Conservation (phyloP, 2,113 vertebrate genomes). For the Arenaria interpres region DNA sequence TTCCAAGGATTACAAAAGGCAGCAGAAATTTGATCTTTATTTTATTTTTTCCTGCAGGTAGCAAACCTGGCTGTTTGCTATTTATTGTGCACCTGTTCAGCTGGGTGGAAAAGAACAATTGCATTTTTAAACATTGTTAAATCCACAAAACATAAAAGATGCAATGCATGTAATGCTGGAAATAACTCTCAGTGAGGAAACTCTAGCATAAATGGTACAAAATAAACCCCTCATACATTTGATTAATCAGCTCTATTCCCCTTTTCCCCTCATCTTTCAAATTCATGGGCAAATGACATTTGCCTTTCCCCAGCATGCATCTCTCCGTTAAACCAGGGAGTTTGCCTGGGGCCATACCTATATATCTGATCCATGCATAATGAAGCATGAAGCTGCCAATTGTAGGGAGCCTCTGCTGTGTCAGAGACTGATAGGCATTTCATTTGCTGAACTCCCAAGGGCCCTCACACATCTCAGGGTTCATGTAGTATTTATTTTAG, state of each 20-base stretch:
- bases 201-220: background rate
- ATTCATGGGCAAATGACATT: conserved; percentile 53
- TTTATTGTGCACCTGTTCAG: background rate
- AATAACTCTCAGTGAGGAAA: conserved; percentile 7
- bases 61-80: background rate
- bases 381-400: conserved; percentile 87
- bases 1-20: background rate
- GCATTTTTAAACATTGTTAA: background rate
- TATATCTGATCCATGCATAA: conserved; percentile 85
- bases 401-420: conserved; percentile 83
- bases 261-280: conserved; percentile 38
- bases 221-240: conserved; percentile 1
- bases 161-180: background rate
- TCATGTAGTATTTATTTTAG: conserved; percentile 76
- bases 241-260: conserved; percentile 38
- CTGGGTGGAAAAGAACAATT: background rate
- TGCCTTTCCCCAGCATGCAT: conserved; percentile 59
- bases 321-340: conserved; percentile 68
- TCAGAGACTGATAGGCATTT: conserved; percentile 89
- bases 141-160: background rate
- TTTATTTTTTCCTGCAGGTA: background rate
- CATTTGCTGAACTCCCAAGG: conserved; percentile 83
- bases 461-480: conserved; percentile 81
- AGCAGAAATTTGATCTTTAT: background rate
- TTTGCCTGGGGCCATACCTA: conserved; percentile 79